Evolutionary conservation across 2,113 vertebrate genomes (phyloP).

Genomic region (Nanorana parkeri): DNA sequence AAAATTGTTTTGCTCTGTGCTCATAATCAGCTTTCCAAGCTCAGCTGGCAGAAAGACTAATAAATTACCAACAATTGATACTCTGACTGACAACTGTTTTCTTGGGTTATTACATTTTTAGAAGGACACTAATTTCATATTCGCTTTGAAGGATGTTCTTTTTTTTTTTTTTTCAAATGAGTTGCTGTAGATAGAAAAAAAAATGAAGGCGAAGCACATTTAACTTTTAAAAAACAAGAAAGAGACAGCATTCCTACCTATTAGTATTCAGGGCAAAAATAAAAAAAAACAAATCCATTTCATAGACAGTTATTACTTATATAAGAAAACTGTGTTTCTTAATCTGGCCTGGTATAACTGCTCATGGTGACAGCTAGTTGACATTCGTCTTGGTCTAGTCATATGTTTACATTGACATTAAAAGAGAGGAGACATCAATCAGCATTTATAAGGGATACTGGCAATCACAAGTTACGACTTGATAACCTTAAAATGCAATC

Average conservation of each 20-base stretch:
- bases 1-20: constrained; percentile 51
- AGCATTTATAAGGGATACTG: not conserved
- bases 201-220: not conserved
- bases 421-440: not conserved
- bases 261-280: not conserved
- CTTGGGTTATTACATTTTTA: constrained; percentile 51
- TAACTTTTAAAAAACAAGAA: constrained; percentile 14
- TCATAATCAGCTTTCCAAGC: constrained; percentile 46
- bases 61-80: constrained; percentile 49
- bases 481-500: not conserved
- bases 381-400: not conserved
- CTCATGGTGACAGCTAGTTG: constrained; percentile 10
- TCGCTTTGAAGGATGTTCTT: constrained; percentile 44
- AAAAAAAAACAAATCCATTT: not conserved
- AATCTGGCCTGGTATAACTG: not conserved
- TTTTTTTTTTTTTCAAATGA: constrained; percentile 37
- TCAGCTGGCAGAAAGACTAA: constrained; percentile 42
- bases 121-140: constrained; percentile 47
- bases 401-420: not conserved
- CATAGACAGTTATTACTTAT: not conserved
- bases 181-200: constrained; percentile 20
- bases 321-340: not conserved
- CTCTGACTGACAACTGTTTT: constrained; percentile 53
- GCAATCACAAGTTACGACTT: constrained; percentile 5
- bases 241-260: not conserved